phyloP scores from a whole-genome alignment of 2,113 vertebrate species.

The Phocoena sinus region DNA sequence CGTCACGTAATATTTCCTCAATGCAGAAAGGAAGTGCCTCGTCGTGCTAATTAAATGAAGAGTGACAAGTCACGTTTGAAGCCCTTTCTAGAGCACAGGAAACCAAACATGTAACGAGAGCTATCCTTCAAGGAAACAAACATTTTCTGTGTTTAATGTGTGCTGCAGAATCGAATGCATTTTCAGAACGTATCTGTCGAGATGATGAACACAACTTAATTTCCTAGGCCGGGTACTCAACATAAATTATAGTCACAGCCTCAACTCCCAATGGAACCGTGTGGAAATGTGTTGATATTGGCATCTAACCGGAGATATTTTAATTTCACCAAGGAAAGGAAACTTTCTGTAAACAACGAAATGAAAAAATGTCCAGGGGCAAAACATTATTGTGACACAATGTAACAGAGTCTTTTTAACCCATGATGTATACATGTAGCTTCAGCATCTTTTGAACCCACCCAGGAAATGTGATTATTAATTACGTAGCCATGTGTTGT shows the following conservation, averaged over 20 bases:
- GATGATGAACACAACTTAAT: slow-evolving; percentile 52
- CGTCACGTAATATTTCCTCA: background rate
- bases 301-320: slow-evolving; percentile 11
- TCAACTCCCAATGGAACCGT: background rate
- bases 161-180: slow-evolving; percentile 49
- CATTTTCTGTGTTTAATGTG: slow-evolving; percentile 35
- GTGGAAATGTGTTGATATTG: background rate
- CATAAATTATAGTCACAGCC: slow-evolving; percentile 16
- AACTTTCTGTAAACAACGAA: slow-evolving; percentile 20
- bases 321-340: slow-evolving; percentile 32
- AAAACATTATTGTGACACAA: background rate
- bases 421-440: background rate
- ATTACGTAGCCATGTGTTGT: background rate
- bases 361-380: background rate
- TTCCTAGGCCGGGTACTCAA: slow-evolving; percentile 24
- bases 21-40: background rate
- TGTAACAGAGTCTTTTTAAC: background rate
- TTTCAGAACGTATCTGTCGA: slow-evolving; percentile 41
- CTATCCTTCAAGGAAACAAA: slow-evolving; percentile 46
- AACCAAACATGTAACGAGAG: slow-evolving; percentile 53
- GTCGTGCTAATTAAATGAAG: slow-evolving; percentile 7
- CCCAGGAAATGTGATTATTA: background rate
- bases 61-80: slow-evolving; percentile 41
- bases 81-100: slow-evolving; percentile 17
- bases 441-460: background rate